phyloP scores from a whole-genome alignment of 2,797 vertebrate species.

The Setipinna tenuifilis region DNA sequence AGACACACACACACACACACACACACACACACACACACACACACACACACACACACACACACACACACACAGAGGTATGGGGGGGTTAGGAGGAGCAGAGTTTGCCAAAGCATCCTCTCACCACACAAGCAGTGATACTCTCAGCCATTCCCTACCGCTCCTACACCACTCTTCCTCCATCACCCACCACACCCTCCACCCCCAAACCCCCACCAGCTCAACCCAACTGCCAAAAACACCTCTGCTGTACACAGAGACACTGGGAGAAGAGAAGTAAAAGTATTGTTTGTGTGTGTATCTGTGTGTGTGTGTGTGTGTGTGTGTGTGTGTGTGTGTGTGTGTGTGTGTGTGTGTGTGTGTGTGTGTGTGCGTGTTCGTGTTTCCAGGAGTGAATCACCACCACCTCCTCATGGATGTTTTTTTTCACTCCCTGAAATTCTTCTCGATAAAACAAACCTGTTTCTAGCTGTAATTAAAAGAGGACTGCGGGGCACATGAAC shows the following conservation, averaged over 20 bases:
- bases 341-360: background rate
- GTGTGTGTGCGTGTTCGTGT: background rate
- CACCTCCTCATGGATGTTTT: slow-evolving; percentile 35
- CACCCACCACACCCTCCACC: background rate
- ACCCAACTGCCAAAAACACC: slow-evolving; percentile 1
- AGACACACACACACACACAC: too few relatives aligned
- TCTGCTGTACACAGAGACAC: slow-evolving; percentile 27
- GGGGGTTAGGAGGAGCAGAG: background rate
- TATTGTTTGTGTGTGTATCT: background rate
- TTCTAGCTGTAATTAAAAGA: slow-evolving; percentile 56
- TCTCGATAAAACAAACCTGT: background rate
- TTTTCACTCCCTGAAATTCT: background rate
- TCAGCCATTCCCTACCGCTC: slow-evolving; percentile 24
- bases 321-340: background rate
- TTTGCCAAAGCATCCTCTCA: background rate
- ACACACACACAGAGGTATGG: too few relatives aligned
- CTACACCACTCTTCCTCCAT: background rate
- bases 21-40: too few relatives aligned
- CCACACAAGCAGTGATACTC: background rate
- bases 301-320: slow-evolving; percentile 11
- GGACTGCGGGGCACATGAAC: slow-evolving; percentile 37
- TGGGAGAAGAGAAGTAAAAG: slow-evolving; percentile 20
- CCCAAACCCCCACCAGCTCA: slow-evolving; percentile 19
- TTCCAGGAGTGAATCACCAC: slow-evolving; percentile 47
- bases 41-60: too few relatives aligned